Evolutionary conservation across 2,888 invertebrate species (phyloP), one percentile per base, ranked within the genome.

Genomic region (Temnothorax rugatulus): DNA sequence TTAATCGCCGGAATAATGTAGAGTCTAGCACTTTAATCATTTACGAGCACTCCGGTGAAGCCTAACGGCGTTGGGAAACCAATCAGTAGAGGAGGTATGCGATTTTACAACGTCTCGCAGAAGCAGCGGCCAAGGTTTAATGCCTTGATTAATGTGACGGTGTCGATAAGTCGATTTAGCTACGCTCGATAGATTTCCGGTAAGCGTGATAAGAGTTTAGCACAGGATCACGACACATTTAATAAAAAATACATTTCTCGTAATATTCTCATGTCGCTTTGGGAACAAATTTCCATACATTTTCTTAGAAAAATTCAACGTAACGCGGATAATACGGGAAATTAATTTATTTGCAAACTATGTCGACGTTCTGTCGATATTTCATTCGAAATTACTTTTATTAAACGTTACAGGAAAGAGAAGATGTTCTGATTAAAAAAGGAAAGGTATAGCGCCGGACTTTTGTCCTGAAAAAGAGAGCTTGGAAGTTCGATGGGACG

Each of bases 1-100:
- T 77, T 61, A 73, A 81, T 47, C 79, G 59, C 59, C 74, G 59
- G 47, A 73, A 81, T 81, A 81, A 79, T 69, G 71, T 57, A 69
- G 29, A 79, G 34, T 69, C 71, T 77, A 44, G 69, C 25, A 81
- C 47, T 44, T 81, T 73, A 59, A 74, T 81, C 79, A 81, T 81
- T 81, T 81, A 81, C 59, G 79, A 81, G 79, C 74, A 71, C 73
- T 73, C 3, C 18, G 25, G 18, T 38, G 44, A 79, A 79, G 79
- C 57, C 57, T 59, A 59, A 59, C 54, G 77, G 18, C 47, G 13
- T 47, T 68, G 18, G 21, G 44, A 18, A 73, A 25, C 59, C 74
- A 59, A 74, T 81, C 41, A 25, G 25, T 7, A 18, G 77, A 68
- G 15, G 54, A 41, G 44, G 57, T 25, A 68, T 21, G 21, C 47